These are phyloP conservation scores for Drosophila yooni DNA, from an alignment of 2,888 invertebrate genomes.

Conservation along the genomic window DNA sequence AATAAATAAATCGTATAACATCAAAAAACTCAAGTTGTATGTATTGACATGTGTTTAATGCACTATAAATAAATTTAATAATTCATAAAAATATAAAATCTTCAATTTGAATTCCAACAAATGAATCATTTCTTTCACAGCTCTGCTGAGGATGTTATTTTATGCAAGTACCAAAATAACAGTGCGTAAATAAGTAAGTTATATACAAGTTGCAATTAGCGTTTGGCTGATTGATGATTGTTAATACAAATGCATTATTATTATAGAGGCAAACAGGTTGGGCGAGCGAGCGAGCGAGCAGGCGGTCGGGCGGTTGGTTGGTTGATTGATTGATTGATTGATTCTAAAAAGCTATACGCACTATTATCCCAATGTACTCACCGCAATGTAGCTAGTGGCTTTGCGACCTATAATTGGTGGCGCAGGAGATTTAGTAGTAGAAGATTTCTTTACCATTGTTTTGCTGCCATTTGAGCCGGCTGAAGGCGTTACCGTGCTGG, in stretches of 20 bases:
- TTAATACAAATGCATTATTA: constrained; percentile 16
- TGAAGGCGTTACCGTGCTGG: constrained; percentile 47
- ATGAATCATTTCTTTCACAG: constrained; percentile 11
- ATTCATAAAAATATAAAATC: background rate
- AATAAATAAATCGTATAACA: background rate
- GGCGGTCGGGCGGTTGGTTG: constrained; percentile 21
- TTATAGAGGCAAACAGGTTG: constrained; percentile 7
- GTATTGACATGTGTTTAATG: background rate
- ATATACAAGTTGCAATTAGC: constrained; percentile 58
- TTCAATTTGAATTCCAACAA: background rate
- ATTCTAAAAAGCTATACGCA: constrained; percentile 74
- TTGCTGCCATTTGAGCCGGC: constrained; percentile 43
- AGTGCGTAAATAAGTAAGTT: constrained; percentile 69
- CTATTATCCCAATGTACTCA: constrained; percentile 83
- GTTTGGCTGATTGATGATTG: constrained; percentile 35
- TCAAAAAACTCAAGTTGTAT: background rate
- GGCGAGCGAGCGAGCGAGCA: constrained; percentile 32
- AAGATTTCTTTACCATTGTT: constrained; percentile 83
- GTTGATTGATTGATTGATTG: constrained; percentile 27
- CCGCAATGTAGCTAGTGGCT: constrained; percentile 88
- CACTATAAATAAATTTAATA: background rate
- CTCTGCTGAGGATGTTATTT: constrained; percentile 17
- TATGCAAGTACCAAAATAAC: constrained; percentile 80
- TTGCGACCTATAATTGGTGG: constrained; percentile 87
- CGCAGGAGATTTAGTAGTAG: constrained; percentile 83